A percentile compares a stretch with the other conserved stretches of the same genome.
Conservation (phyloP, 2,113 vertebrate genomes). For the Himantopus leucocephalus region DNA sequence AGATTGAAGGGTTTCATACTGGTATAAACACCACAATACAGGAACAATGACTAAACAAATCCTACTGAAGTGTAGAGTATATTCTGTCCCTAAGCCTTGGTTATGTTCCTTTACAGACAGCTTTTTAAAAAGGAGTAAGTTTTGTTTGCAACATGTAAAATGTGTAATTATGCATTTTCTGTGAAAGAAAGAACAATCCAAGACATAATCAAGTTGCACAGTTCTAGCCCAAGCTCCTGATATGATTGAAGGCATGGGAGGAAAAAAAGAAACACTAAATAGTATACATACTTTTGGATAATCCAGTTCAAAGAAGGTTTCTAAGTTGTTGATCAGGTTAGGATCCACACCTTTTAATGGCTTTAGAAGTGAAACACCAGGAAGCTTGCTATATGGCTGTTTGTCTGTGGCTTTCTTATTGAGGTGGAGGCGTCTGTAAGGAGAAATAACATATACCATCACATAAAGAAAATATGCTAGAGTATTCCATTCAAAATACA, state of each 20-base stretch:
- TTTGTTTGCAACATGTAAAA: not conserved
- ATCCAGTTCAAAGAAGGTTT: slow-evolving; percentile 97
- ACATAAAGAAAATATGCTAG: not conserved
- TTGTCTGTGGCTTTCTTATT: slow-evolving; percentile 91
- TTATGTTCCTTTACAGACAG: not conserved
- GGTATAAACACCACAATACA: not conserved
- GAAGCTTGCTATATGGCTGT: slow-evolving; percentile 87
- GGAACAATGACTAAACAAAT: not conserved
- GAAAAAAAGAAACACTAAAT: not conserved
- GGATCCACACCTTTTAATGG: slow-evolving; percentile 94
- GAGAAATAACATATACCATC: not conserved
- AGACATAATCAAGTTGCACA: not conserved
- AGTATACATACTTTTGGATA: slow-evolving; percentile 85
- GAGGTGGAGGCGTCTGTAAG: slow-evolving; percentile 87
- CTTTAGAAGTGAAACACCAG: slow-evolving; percentile 93
- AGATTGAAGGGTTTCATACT: not conserved
- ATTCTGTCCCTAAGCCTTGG: not conserved
- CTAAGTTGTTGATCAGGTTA: slow-evolving; percentile 94
- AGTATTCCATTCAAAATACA: not conserved
- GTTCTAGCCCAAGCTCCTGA: not conserved
- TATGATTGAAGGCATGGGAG: fast-evolving
- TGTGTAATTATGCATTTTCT: not conserved
- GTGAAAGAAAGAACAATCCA: not conserved
- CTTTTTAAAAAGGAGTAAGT: not conserved
- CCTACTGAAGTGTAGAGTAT: not conserved